Evolutionary conservation across 2,113 vertebrate genomes (phyloP), one percentile per base, ranked within the genome.

Genomic region (Calonectris borealis): DNA sequence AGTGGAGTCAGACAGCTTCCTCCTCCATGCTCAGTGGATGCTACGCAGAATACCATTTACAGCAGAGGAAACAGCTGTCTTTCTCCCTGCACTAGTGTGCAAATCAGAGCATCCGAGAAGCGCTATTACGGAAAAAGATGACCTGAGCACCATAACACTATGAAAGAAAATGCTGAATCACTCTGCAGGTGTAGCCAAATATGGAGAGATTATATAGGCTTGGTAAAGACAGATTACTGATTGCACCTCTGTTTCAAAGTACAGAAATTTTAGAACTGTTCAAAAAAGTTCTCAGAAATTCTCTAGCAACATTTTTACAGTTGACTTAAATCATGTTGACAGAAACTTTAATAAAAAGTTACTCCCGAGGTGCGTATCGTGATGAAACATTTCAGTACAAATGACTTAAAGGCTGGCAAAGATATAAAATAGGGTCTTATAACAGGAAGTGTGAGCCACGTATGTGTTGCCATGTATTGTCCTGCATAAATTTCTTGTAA

Each of bases 121-220:
- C 0, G 0, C 55, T 42, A 1, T 16, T 58, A 58, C 1, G 0
- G 3, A 51, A 49, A 86, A 82, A 49, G 20, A 38, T 42, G 1
- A 27, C 40, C 49, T 73, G 16, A 55, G 21, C 68, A 70, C 54
- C 8, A 0, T 21, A 44, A 40, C 42, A 16, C 21, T 48, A 10
- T 24, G 16, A 76, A 76, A 91, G 29, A 81, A 89, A 73, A 77
- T 20, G 24, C 52, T 65, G 16, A 29, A 72, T 81, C 25, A 12
- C 40, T 71, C 62, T 80, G 15, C 15, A 64, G n/a, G 4, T 38
- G 24, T 9, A 60, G 60, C 55, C 73, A 65, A n/a, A 60, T 24
- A 61, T 1, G 13, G 24, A 76, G 34, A 52, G 7, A 52, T 46
- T 54, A 27, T 13, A 36, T 11, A 46, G 38, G 32, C 42, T 24